Conservation (phyloP, 2,888 invertebrate species). For the Ophraella communa region DNA sequence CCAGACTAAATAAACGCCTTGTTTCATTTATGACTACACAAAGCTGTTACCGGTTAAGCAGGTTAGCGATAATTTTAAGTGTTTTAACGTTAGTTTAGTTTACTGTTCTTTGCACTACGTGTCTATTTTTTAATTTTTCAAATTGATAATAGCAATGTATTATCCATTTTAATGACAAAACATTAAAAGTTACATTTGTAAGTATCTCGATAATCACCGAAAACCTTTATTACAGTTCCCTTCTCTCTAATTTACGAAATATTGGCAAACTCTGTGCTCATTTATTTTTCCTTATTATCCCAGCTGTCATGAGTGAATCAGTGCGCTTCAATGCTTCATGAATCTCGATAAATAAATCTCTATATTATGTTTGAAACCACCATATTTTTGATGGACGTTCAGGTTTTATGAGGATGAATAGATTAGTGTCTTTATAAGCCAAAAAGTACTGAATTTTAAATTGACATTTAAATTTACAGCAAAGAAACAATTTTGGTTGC, state of each 20-base stretch:
- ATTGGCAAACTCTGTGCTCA: constrained; percentile 10
- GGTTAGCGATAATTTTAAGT: too few relatives aligned
- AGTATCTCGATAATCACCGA: constrained; percentile 1
- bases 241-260: constrained; percentile 11
- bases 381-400: constrained; percentile 4
- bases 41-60: neutral
- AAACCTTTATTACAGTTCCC: constrained; percentile 4
- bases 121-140: neutral
- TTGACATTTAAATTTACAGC: neutral
- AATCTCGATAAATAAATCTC: constrained; percentile 3
- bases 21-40: neutral
- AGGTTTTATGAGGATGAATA: neutral
- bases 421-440: constrained; percentile 1
- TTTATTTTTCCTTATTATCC: neutral
- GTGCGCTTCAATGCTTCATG: constrained; percentile 4
- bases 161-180: neutral
- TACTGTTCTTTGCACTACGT: neutral
- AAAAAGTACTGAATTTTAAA: neutral
- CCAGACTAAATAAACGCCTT: neutral
- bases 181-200: constrained; percentile 14
- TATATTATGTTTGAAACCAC: constrained; percentile 3
- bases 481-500: neutral
- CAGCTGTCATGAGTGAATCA: constrained; percentile 11
- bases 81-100: too few relatives aligned
- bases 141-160: neutral